Conservation (phyloP, 2,888 invertebrate species). For the Plebejus melissa region DNA sequence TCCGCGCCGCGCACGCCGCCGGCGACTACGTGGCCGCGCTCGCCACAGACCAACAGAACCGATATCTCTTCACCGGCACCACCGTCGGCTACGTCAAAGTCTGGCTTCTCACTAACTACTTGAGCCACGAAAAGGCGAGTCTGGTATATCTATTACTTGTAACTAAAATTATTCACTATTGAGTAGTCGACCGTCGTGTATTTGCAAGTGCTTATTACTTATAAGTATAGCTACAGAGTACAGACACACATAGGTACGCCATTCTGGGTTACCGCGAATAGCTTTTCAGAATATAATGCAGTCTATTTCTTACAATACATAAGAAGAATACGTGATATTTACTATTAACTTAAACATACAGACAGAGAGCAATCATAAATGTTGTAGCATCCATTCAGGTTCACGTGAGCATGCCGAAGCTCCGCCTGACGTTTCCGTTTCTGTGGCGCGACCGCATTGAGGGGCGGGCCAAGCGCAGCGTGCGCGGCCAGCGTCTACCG, state of each 20-base stretch:
- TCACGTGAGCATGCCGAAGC: slow-evolving; percentile 79
- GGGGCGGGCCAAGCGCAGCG: slow-evolving; percentile 83
- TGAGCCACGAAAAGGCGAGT: slow-evolving; percentile 60
- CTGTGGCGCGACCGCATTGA: slow-evolving; percentile 82
- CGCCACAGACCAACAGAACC: slow-evolving; percentile 84
- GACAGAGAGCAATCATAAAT: no score
- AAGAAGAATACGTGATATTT: no score
- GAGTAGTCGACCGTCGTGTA: no score
- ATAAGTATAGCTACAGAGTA: no score
- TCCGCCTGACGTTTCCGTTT: slow-evolving; percentile 85
- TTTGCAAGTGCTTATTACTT: no score
- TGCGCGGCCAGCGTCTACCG: slow-evolving; percentile 80
- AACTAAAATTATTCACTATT: neutral
- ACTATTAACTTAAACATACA: no score
- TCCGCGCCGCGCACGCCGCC: slow-evolving; percentile 83
- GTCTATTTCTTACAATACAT: no score
- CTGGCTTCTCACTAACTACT: slow-evolving; percentile 86
- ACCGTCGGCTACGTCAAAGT: slow-evolving; percentile 88
- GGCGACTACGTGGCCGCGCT: slow-evolving; percentile 84
- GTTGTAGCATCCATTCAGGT: slow-evolving; percentile 43
- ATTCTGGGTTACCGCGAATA: no score
- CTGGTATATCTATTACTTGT: neutral
- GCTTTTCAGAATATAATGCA: no score
- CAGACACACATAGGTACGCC: no score
- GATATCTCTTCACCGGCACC: slow-evolving; percentile 85